Base-by-base conservation (phyloP, 2,888 invertebrate species). In the Phorcus lineatus region DNA sequence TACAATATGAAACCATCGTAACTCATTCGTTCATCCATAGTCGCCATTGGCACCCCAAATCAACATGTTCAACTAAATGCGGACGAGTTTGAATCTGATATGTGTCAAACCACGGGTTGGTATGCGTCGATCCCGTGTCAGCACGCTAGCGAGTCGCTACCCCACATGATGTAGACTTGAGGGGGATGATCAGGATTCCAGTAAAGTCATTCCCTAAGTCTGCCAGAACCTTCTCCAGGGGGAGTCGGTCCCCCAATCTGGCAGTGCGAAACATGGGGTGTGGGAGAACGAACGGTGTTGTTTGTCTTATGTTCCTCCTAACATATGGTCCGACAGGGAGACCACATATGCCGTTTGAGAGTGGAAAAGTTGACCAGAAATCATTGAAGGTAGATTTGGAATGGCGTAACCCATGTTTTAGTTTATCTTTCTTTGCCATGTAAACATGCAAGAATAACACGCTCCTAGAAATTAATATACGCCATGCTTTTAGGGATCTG, bases 381-480 rank as follows among this genome's bases (percentile, higher is more conserved):
- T 70, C 70, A 70, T 70, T 70, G 70, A 70, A 70, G 36, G 70
- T 70, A 70, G 70, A 70, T 70, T 70, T 70, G 70, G 70, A 70
- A 54, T 76, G 55, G 76, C 76, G 24, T 76, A 76, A 55, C 55
- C 54, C 24, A 54, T 76, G 54, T 36, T 36, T 28, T 54, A 76
- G 76, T 76, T 76, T 53, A 76, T 55, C 54, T 76, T 54, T 76
- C 24, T 55, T 36, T 36, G 76, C 54, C 76, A 55, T 36, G 76
- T 54, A 76, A 76, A 76, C 76, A 76, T 55, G 76, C 76, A 76
- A 76, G 31, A 76, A 76, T 54, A 76, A 76, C 76, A 76, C 55
- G 17, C 24, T 31, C 19, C 19, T 22, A 28, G 55, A 76, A 55
- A 76, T 76, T 76, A 76, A 54, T 54, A 54, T 55, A 54, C 78